phyloP scores from a whole-genome alignment of 23 tunicate species.

The Trididemnum miniatum region DNA sequence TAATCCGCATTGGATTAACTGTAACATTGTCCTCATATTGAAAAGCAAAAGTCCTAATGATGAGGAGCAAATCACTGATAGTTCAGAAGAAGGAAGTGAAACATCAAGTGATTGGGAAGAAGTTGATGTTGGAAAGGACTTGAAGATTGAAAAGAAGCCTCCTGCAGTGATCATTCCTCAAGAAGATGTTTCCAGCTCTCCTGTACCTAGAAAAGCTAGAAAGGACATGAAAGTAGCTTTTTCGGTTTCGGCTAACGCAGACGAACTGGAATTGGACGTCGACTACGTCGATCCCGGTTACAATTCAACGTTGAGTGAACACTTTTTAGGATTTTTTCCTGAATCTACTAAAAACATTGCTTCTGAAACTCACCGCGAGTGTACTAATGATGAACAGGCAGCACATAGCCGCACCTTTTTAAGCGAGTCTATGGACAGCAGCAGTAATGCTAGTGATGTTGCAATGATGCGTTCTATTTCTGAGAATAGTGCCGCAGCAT shows the following conservation, averaged over 20 bases:
- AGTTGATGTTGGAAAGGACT: background rate
- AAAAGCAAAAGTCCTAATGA: conserved; percentile 35
- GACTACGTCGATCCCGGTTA: background rate
- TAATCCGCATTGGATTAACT: conserved; percentile 64
- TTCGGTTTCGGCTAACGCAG: conserved; percentile 18
- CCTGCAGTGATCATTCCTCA: background rate
- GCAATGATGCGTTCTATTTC: too few relatives aligned
- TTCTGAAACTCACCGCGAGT: too few relatives aligned
- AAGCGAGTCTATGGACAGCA: too few relatives aligned
- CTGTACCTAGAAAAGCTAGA: background rate
- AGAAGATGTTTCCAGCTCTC: background rate
- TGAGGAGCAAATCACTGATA: background rate
- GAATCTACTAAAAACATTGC: too few relatives aligned
- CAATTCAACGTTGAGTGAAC: too few relatives aligned
- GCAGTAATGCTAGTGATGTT: too few relatives aligned
- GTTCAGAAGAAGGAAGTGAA: background rate
- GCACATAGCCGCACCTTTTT: too few relatives aligned
- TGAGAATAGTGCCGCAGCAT: too few relatives aligned
- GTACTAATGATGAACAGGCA: too few relatives aligned
- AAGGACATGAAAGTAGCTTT: background rate
- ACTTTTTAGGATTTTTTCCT: too few relatives aligned
- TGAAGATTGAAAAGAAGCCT: background rate
- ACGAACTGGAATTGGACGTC: conserved; percentile 14
- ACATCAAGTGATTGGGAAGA: conserved; percentile 13
- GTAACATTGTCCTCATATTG: conserved; percentile 27